Evolutionary conservation across 2,888 invertebrate genomes (phyloP), one percentile per base, ranked within the genome.

Genomic region (Ommatoiulus sabulosus): DNA sequence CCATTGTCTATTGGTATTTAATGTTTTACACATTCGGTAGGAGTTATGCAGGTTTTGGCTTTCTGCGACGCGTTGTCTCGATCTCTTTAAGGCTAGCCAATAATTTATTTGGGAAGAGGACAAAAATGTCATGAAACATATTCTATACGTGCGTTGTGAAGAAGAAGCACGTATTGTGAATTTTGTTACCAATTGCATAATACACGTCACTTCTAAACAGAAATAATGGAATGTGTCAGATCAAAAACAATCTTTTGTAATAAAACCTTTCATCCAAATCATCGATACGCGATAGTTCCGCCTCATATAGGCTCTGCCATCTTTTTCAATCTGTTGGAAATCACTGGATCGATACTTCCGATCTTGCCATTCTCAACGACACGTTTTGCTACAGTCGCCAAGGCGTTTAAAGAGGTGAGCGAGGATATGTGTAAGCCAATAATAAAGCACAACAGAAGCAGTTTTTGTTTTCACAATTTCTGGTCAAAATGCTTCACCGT

Each of bases 171-270:
- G 35, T 46, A 46, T 46, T 12, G 46, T 0, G 12, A 46, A 46
- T 46, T 46, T 10, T 46, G 46, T 3, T 10, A 17, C 4, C 57
- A 57, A 15, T 57, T 57, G 3, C 57, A 57, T 5, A 57, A 57
- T 57, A 10, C 57, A 57, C 57, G 57, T 57, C 57, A 7, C 15
- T 57, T 57, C 57, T 57, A 57, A 57, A 57, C 57, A 57, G 57
- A 57, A 57, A 57, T 57, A 57, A 57, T 57, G 57, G 57, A 57
- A 57, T 17, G 57, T 57, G 57, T 57, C 57, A 57, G 57, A 57
- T 57, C 15, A 57, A 3, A 57, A 57, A 57, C 57, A 57, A 57
- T 57, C 57, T 57, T 57, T 57, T 57, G 15, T 57, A 57, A 57
- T 57, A 57, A 57, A 57, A 57, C 57, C 57, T 57, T 57, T 57